Conservation (phyloP, 2,113 vertebrate genomes). For the Lichenostomus cassidix region DNA sequence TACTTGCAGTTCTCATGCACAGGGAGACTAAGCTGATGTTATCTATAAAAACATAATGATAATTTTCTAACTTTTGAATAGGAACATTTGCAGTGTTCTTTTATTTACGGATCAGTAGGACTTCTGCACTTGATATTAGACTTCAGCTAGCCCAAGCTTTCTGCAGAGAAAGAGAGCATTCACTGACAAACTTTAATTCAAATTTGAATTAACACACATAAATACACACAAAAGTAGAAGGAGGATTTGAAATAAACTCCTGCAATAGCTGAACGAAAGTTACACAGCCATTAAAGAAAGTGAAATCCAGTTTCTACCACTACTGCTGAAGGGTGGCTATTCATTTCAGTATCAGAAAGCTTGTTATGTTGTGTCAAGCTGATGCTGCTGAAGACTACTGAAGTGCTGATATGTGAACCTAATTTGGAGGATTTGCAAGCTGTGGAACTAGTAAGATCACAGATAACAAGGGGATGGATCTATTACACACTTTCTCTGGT, state of each 20-base stretch:
- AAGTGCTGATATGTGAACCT: constrained; percentile 70
- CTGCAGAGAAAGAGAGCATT: background rate
- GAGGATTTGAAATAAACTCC: background rate
- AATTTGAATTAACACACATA: background rate
- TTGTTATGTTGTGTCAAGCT: constrained; percentile 49
- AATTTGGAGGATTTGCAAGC: constrained; percentile 70
- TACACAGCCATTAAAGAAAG: background rate
- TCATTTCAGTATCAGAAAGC: constrained; percentile 48
- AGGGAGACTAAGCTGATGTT: background rate
- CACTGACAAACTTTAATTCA: background rate
- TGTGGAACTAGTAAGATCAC: constrained; percentile 67
- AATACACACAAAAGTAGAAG: background rate
- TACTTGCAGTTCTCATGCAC: background rate
- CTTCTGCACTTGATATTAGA: background rate
- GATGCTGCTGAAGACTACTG: constrained; percentile 50
- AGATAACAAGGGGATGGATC: constrained; percentile 63
- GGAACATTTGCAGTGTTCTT: background rate
- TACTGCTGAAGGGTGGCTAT: background rate
- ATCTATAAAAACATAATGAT: background rate
- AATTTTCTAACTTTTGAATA: background rate
- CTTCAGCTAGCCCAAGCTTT: background rate
- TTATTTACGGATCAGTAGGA: background rate
- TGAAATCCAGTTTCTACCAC: background rate
- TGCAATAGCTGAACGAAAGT: background rate
- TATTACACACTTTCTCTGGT: constrained; percentile 64